phyloP scores from a whole-genome alignment of 2,888 invertebrate genomes.

The Hypomecis punctinalis region DNA sequence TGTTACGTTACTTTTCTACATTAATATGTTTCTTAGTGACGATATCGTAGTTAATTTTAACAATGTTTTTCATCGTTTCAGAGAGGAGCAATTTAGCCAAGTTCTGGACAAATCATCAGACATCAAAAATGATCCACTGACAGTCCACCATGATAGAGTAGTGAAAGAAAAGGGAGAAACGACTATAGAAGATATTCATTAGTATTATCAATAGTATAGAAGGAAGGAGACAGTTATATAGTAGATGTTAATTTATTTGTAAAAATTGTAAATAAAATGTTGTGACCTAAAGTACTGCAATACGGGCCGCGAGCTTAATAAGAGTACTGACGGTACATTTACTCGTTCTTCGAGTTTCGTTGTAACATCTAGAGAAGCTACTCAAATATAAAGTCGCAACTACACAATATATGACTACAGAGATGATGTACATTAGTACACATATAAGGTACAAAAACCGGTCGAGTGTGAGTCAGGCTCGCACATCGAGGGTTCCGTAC shows the following conservation, averaged over 20 bases:
- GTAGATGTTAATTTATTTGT: conserved; percentile 19
- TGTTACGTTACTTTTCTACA: too few species aligned
- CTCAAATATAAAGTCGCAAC: too few species aligned
- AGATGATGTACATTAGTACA: too few species aligned
- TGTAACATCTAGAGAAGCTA: too few species aligned
- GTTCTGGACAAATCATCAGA: conserved; percentile 64
- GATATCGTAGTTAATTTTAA: too few species aligned
- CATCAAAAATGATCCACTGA: conserved; percentile 66
- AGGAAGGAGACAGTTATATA: neutral
- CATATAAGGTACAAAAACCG: too few species aligned
- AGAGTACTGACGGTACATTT: too few species aligned
- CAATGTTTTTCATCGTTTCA: conserved; percentile 49
- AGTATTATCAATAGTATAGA: neutral
- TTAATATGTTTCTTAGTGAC: too few species aligned
- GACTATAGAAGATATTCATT: conserved; percentile 53
- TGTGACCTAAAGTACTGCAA: neutral
- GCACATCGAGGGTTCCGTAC: too few species aligned
- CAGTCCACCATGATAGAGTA: conserved; percentile 64
- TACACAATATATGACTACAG: too few species aligned
- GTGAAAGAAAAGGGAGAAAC: conserved; percentile 58
- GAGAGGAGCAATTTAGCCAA: conserved; percentile 65
- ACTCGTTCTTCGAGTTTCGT: too few species aligned
- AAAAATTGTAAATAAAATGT: conserved; percentile 28
- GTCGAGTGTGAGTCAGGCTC: too few species aligned
- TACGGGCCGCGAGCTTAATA: neutral